Evolutionary conservation across 2,888 invertebrate genomes (phyloP).

Genomic region (Drosophila anceps): DNA sequence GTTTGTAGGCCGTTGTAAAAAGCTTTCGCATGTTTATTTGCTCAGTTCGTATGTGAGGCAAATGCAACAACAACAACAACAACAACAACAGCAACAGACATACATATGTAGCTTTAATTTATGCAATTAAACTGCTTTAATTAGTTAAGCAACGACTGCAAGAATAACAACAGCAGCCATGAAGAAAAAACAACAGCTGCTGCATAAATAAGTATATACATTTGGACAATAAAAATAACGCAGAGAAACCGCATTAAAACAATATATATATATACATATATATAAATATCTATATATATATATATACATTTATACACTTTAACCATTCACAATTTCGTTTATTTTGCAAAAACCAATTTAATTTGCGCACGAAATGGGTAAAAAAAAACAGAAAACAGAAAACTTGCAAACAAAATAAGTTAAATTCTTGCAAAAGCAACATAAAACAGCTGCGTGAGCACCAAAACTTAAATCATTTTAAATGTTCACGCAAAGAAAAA

Average conservation of each 20-base stretch:
- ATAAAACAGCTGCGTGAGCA: not conserved
- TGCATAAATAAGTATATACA: constrained; percentile 47
- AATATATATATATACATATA: constrained; percentile 1
- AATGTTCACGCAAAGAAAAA: not conserved
- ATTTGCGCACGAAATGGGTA: constrained; percentile 24
- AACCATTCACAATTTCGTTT: constrained; percentile 36
- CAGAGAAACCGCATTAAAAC: constrained; percentile 1
- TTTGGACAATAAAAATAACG: constrained; percentile 1
- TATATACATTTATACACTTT: constrained; percentile 15
- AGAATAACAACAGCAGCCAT: constrained; percentile 20
- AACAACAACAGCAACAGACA: not conserved
- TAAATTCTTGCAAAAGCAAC: constrained; percentile 6
- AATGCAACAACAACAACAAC: constrained; percentile 13
- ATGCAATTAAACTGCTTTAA: constrained; percentile 64
- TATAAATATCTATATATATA: constrained; percentile 2
- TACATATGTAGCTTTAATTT: constrained; percentile 55
- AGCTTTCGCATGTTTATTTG: constrained; percentile 38
- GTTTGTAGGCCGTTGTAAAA: constrained; percentile 7
- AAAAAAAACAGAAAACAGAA: not conserved
- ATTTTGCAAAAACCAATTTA: constrained; percentile 50
- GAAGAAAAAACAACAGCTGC: constrained; percentile 57
- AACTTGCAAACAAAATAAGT: not conserved
- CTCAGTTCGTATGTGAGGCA: constrained; percentile 19
- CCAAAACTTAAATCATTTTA: not conserved
- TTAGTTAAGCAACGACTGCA: constrained; percentile 52